Evolutionary conservation across 2,797 vertebrate species (phyloP), one percentile per base, ranked within the genome.

Genomic region (Psittacula echo): DNA sequence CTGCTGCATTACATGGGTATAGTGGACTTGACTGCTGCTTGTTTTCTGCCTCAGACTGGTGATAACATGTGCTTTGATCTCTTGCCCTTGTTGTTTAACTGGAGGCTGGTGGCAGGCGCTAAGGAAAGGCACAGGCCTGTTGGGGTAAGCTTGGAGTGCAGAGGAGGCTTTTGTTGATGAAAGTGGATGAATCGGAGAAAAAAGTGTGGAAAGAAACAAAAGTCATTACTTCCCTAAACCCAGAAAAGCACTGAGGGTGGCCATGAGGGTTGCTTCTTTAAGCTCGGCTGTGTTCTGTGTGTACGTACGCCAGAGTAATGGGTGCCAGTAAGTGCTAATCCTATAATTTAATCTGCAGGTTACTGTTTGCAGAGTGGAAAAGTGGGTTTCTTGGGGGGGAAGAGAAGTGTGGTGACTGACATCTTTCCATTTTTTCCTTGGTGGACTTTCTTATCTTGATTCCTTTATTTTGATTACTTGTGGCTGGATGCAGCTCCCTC

Each of bases 401-500:
- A 78, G 10, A 13, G 29, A 71, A 56, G 45, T 42, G 37, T 51
- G n/a, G 7, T 65, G n/a, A 39, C 18, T 26, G 32, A 44, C 42
- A 34, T 60, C 0, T 45, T 70, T 41, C 54, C 12, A 5, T 19
- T 50, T 65, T 64, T 61, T 39, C 27, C 24, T 66, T 11, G 5
- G 13, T 45, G 22, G 47, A 24, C 54, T 83, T 92, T n/a, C 27
- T 34, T 47, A 0, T 27, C 39, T 60, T 13, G 23, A n/a, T 45
- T 53, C 6, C 48, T 88, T 75, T 27, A 7, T 77, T 90, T 79
- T 58, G 37, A 2, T 65, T 74, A 5, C 58, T 83, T 45, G 26
- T 42, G 70, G 11, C 73, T 93, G 85, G 47, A 20, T 87, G 79
- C 60, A 79, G 66, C 50, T 93, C 42, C 50, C 32, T 92, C 47